Evolutionary conservation across 2,113 vertebrate species (phyloP), one percentile per base, ranked within the genome.

Genomic region (Herpetotheres cachinnans): DNA sequence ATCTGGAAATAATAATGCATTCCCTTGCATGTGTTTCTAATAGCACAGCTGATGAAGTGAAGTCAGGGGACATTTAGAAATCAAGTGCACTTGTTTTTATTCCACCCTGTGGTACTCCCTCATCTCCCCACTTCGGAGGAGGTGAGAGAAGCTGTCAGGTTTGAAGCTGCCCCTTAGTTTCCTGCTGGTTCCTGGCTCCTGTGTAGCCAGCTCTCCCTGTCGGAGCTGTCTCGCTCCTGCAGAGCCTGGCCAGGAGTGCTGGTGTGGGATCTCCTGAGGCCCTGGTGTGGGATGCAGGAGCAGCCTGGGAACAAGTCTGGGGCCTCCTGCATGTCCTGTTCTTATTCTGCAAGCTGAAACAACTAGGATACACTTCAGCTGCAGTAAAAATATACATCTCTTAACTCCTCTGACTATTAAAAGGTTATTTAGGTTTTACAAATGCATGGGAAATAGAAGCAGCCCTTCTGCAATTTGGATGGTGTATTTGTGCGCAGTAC

Each of bases 71-170:
- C 8, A 10, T 61, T 55, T 15, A 38, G 52, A 80, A 93, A 93
- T 42, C 36, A 25, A 54, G 40, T 50, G 11, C 38, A 16, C 42
- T 71, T 50, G 58, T 34, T 82, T 62, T 52, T 10, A 40, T 47
- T 79, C 36, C 38, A 42, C 17, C 12, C 30, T 0, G 0, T 38
- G 63, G 47, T 42, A 13, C 10, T 74, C 36, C 58, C n/a, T 40
- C 4, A 11, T 80, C 44, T 96, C 50, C 47, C 42, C 13, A 25
- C 18, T 46, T 36, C 0, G 4, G 46, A 46, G 62, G 47, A 81
- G 47, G 40, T 52, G 73, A 78, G 67, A 50, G 73, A 63, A 77
- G 40, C 63, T 32, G 44, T 71, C 34, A 14, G 32, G 15, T 88
- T 40, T 70, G 54, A 47, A 88, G 67, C 52, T 84, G 61, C 55